Evolutionary conservation across 2,888 invertebrate genomes (phyloP), one percentile per base, ranked within the genome.

Genomic region (Plusia festucae): DNA sequence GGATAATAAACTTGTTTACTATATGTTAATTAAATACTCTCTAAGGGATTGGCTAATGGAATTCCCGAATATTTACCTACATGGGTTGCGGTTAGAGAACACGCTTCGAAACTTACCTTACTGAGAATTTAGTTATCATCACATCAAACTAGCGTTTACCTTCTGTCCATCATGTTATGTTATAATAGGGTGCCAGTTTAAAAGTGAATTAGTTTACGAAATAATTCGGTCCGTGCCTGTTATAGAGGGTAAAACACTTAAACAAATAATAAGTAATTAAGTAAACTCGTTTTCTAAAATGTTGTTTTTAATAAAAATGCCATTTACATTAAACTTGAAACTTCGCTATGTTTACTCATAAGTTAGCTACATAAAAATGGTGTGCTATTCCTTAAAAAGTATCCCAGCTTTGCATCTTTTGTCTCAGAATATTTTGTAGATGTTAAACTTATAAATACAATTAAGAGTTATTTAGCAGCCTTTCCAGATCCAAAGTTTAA

Each of bases 11-110:
- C 84, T 87, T 90, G 88, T 91, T 89, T 89, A 88, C 87, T 83
- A 82, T 87, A 90, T 90, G 91, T 87, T 92, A 91, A 93, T 92
- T 91, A 91, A 91, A 90, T 86, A 88, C 88, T 88, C 89, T 82
- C 87, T 67, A 79, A 85, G 90, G 91, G 86, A 84, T 88, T 73
- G 77, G 81, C 63, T 91, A 90, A 91, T 92, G 90, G 88, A 88
- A 90, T 89, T 79, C 85, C 76, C 82, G 81, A 83, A 82, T 87
- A 85, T 88, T 87, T 90, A 85, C 81, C 71, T 77, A 79, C 81
- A 79, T 65, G 77, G 81, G 82, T 79, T 77, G 78, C 57, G 81
- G 82, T 65, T 69, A 76, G 70, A 70, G 62, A 73, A 79, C 76
- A 66, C 18, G 67, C 22, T 66, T 79, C 64, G 67, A 75, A 76